Base-by-base conservation (phyloP, 2,888 invertebrate species). In the Rotaria socialis region DNA sequence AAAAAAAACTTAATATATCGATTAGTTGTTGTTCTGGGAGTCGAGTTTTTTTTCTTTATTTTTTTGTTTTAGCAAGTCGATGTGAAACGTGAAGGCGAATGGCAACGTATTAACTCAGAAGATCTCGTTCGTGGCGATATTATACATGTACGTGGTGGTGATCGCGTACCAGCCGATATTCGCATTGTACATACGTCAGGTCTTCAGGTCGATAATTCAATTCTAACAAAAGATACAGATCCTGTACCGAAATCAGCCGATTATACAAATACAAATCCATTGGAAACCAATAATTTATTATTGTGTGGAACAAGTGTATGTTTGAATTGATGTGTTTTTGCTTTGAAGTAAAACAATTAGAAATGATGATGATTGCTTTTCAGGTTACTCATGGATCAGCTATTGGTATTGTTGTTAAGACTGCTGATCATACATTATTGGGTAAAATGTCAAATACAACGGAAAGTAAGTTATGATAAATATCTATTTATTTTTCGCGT, bases 361-460 rank as follows among this genome's bases (percentile, higher is more conserved):
- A 52, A 8, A 52, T 52, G 52, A 52, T 52, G 14, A 52, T 52
- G 27, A 6, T 67, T 41, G 6, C 24, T 4, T 80, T 22, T 10
- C 5, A 67, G 67, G 16, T 80, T 14, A 80, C 75, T 43, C 75
- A 80, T 80, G 75, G 75, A 80, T 80, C 75, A 47, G 75, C 75
- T 43, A 80, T 80, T 24, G 75, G 75, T 80, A 80, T 80, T 80
- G 75, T 80, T 80, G 75, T 80, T 47, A 80, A 80, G 47, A 80
- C 75, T 14, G 75, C 75, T 47, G 43, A 80, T 47, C 75, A 80
- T 80, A 80, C 75, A 19, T 24, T 80, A 24, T 80, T 80, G 75
- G 75, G 75, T 43, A 80, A 80, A 80, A 47, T 80, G 47, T 80
- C 24, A 0, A 80, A 80, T 80, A 80, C 47, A 24, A 80, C 75